These are phyloP conservation scores for Drosophila recens DNA, from an alignment of 2,888 invertebrate genomes.

Conservation along the genomic window DNA sequence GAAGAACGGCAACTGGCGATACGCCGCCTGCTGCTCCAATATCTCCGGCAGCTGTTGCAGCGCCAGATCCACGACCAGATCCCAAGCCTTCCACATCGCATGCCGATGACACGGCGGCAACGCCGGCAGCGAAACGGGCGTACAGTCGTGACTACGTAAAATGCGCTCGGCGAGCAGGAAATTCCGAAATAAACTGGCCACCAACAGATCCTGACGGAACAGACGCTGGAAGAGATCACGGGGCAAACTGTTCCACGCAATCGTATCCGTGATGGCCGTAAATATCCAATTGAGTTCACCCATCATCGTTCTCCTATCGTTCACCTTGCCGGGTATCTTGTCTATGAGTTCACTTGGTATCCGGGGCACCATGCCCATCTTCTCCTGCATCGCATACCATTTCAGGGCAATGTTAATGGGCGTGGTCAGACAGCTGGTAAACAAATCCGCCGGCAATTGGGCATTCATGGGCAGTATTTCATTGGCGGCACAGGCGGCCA, in stretches of 20 bases:
- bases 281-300: slow-evolving; percentile 99
- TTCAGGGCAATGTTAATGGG: slow-evolving; percentile 98
- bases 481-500: slow-evolving; percentile 97
- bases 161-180: slow-evolving; percentile 98
- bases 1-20: slow-evolving; percentile 95
- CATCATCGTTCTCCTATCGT: slow-evolving; percentile 97
- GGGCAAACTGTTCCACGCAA: slow-evolving; percentile 99
- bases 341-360: slow-evolving; percentile 95
- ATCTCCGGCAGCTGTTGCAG: slow-evolving; percentile 94
- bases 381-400: slow-evolving; percentile 95
- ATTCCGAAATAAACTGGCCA: slow-evolving; percentile 99
- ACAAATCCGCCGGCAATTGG: slow-evolving; percentile 98
- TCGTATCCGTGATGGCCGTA: slow-evolving; percentile 99
- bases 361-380: slow-evolving; percentile 92
- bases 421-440: slow-evolving; percentile 99
- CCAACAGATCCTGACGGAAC: slow-evolving; percentile 98
- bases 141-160: slow-evolving; percentile 98
- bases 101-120: slow-evolving; percentile 96
- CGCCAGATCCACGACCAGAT: slow-evolving; percentile 97
- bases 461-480: slow-evolving; percentile 98
- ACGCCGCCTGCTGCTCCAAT: slow-evolving; percentile 87
- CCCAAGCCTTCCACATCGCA: slow-evolving; percentile 99
- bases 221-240: slow-evolving; percentile 97
- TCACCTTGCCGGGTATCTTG: slow-evolving; percentile 98
- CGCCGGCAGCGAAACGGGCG: slow-evolving; percentile 96